phyloP scores from a whole-genome alignment of 2,888 invertebrate species.

The Thecocarcelia acutangulata region DNA sequence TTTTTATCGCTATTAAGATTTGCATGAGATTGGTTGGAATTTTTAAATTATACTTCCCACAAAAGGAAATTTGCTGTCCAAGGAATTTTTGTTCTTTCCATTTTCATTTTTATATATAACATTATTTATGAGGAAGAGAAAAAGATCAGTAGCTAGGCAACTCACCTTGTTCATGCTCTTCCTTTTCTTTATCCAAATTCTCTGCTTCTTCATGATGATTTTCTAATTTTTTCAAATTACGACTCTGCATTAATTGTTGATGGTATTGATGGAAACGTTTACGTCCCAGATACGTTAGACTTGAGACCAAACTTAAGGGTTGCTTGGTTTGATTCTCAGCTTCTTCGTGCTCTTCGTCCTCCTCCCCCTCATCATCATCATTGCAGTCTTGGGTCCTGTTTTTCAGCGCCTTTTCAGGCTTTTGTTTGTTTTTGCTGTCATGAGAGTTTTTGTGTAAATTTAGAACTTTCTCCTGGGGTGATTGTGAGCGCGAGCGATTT shows the following conservation, averaged over 20 bases:
- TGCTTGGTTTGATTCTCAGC: slow-evolving; percentile 61
- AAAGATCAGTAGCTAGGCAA: slow-evolving; percentile 4
- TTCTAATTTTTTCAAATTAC: slow-evolving; percentile 39
- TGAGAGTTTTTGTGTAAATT: slow-evolving; percentile 48
- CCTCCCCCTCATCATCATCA: not conserved
- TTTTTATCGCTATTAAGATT: too few species aligned
- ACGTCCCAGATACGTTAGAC: slow-evolving; percentile 60
- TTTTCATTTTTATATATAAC: not conserved
- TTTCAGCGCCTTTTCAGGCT: not conserved
- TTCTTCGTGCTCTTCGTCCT: slow-evolving; percentile 6
- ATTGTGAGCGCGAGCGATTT: slow-evolving; percentile 65
- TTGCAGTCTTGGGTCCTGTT: not conserved
- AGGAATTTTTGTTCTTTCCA: not conserved
- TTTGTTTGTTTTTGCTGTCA: slow-evolving; percentile 9
- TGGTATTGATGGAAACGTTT: slow-evolving; percentile 68
- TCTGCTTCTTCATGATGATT: slow-evolving; percentile 34
- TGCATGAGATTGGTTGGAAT: too few species aligned
- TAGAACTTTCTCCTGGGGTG: slow-evolving; percentile 50
- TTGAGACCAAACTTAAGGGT: slow-evolving; percentile 73
- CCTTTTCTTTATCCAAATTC: slow-evolving; percentile 45
- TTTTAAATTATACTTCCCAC: too few species aligned
- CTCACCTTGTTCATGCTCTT: slow-evolving; percentile 64
- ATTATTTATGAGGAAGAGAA: not conserved
- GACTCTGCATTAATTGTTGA: slow-evolving; percentile 57
- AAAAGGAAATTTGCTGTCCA: too few species aligned